Percentiles rank a stretch among this genome's conserved stretches.
phyloP scores from a whole-genome alignment of 2,888 invertebrate genomes.

The Troides oblongomaculatus region DNA sequence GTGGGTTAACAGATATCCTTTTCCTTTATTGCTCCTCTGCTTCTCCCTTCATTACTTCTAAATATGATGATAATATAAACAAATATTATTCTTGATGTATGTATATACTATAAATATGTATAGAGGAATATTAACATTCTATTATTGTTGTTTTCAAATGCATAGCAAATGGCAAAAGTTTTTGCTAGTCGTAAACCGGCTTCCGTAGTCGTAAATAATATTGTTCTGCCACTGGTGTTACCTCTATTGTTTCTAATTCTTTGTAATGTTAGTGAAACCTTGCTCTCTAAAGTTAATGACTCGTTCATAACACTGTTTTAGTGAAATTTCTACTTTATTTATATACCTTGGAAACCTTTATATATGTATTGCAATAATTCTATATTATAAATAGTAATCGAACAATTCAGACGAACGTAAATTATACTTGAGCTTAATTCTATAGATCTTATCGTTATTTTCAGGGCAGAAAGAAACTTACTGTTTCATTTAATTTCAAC shows the following conservation, averaged over 20 bases:
- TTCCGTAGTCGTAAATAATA: conserved; percentile 69
- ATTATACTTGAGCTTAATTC: too few relatives aligned
- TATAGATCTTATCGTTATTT: too few relatives aligned
- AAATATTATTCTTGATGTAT: neutral
- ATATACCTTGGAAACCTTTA: neutral
- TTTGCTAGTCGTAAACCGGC: conserved; percentile 54
- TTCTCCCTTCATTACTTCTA: too few relatives aligned
- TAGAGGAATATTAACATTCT: conserved; percentile 16
- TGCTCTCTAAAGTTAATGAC: conserved; percentile 39
- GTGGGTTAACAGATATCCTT: too few relatives aligned
- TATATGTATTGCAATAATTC: too few relatives aligned
- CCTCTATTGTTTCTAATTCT: conserved; percentile 54
- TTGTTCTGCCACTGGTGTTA: conserved; percentile 74
- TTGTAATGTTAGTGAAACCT: conserved; percentile 56
- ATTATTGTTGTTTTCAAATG: conserved; percentile 31
- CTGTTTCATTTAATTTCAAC: too few relatives aligned
- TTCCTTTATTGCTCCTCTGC: too few relatives aligned
- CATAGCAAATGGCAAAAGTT: conserved; percentile 34
- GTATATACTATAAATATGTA: neutral
- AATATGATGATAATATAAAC: too few relatives aligned
- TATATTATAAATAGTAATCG: too few relatives aligned
- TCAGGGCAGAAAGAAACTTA: too few relatives aligned
- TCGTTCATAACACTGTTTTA: conserved; percentile 45
- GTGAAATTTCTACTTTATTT: neutral
- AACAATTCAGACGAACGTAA: too few relatives aligned